Conservation (phyloP, 2,113 vertebrate genomes). For the Ptychochromis oligacanthus region DNA sequence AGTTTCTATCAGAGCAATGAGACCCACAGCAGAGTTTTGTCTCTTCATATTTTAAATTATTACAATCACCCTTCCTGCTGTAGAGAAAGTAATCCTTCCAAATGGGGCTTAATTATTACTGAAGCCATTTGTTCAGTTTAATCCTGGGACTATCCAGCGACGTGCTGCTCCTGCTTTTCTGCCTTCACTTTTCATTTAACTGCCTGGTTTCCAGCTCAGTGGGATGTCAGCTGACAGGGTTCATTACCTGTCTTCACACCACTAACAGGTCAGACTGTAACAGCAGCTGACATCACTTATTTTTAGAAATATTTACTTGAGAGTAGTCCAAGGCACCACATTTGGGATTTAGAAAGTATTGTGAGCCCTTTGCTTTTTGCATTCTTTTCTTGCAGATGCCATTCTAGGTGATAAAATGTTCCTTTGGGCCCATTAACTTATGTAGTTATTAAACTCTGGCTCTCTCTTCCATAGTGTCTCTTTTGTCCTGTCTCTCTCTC, state of each 20-base stretch:
- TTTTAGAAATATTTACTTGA: not conserved
- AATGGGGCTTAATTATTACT: conserved; percentile 9
- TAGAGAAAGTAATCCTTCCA: not conserved
- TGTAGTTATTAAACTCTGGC: no score
- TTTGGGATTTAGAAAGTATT: not conserved
- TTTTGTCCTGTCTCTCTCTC: no score
- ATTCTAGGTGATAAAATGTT: not conserved
- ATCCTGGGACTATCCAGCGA: not conserved
- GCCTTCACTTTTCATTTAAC: not conserved
- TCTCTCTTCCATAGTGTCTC: no score
- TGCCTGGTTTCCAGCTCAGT: not conserved
- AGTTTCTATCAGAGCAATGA: not conserved
- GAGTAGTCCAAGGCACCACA: not conserved
- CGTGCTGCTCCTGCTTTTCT: not conserved
- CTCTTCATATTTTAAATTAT: not conserved
- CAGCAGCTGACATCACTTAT: not conserved
- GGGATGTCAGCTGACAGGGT: not conserved
- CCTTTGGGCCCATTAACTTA: no score
- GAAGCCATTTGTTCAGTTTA: conserved; percentile 6
- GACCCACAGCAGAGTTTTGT: not conserved
- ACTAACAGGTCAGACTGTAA: no score
- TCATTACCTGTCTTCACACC: not conserved
- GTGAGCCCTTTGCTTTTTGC: not conserved
- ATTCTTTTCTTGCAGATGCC: not conserved
- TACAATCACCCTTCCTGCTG: not conserved